These are phyloP conservation scores for Nowickia ferox DNA, from an alignment of 2,888 invertebrate genomes.

Conservation along the genomic window DNA sequence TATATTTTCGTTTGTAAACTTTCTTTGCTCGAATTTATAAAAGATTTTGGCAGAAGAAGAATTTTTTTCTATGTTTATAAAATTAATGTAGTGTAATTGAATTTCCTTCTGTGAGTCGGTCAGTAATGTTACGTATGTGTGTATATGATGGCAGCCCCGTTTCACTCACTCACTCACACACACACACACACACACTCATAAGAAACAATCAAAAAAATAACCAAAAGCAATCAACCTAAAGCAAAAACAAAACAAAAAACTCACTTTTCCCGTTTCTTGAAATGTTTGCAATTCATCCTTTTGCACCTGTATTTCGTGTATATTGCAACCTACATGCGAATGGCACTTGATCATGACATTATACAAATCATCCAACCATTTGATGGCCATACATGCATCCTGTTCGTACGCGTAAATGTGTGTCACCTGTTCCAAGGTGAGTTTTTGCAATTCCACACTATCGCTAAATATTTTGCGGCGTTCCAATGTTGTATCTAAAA, in stretches of 20 bases:
- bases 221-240: background rate
- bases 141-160: background rate
- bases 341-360: constrained; percentile 88
- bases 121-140: too few species aligned
- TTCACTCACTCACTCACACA: background rate
- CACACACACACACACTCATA: background rate
- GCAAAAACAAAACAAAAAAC: constrained; percentile 68
- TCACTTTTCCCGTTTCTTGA: constrained; percentile 91
- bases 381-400: constrained; percentile 89
- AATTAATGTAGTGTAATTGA: too few species aligned
- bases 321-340: constrained; percentile 89
- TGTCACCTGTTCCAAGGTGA: constrained; percentile 90
- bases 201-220: background rate
- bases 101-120: too few species aligned
- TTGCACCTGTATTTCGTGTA: constrained; percentile 89
- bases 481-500: constrained; percentile 88
- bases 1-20: too few species aligned
- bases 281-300: constrained; percentile 90
- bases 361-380: constrained; percentile 90
- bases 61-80: too few species aligned
- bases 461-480: constrained; percentile 89
- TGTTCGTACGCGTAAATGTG: constrained; percentile 90
- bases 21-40: too few species aligned
- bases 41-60: too few species aligned
- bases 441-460: constrained; percentile 89